Evolutionary conservation across 2,888 invertebrate species (phyloP).

Genomic region (Thereva unica): DNA sequence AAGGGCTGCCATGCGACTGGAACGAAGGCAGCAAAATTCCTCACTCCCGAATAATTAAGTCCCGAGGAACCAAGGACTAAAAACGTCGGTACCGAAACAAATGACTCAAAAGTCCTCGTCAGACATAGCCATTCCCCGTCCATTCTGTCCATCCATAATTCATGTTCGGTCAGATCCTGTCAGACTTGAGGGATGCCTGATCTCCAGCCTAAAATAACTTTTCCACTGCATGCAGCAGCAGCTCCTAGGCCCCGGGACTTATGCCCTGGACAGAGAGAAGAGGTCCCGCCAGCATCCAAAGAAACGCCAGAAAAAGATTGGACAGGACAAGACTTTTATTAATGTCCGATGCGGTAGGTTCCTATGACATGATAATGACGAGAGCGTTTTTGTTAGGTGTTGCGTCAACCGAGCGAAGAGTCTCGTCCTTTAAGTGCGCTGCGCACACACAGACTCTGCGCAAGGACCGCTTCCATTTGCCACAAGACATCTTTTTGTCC

Average conservation of each 20-base stretch:
- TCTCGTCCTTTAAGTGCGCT: no score
- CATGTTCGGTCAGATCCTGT: slow-evolving; percentile 31
- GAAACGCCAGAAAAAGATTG: slow-evolving; percentile 1
- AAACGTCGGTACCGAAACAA: slow-evolving; percentile 27
- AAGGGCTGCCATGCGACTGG: neutral
- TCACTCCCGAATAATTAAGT: slow-evolving; percentile 23
- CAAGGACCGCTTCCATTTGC: slow-evolving; percentile 24
- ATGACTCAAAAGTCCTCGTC: slow-evolving; percentile 24
- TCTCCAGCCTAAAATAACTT: slow-evolving; percentile 11
- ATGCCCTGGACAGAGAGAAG: slow-evolving; percentile 3
- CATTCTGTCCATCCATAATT: slow-evolving; percentile 27
- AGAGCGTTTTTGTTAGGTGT: slow-evolving; percentile 9
- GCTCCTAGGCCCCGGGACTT: slow-evolving; percentile 19
- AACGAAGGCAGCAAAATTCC: slow-evolving; percentile 19
- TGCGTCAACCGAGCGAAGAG: neutral
- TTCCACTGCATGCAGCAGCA: slow-evolving; percentile 16
- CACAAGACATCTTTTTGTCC: slow-evolving; percentile 29
- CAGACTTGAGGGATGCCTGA: slow-evolving; percentile 11
- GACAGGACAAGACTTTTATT: slow-evolving; percentile 41
- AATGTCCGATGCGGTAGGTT: slow-evolving; percentile 46
- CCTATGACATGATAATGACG: slow-evolving; percentile 44
- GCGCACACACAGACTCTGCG: neutral
- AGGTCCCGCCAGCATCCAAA: neutral
- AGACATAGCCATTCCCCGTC: neutral
- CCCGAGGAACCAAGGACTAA: slow-evolving; percentile 10